These are phyloP conservation scores for Malacoctenus gilli DNA, from an alignment of 2,797 vertebrate genomes.

Conservation along the genomic window DNA sequence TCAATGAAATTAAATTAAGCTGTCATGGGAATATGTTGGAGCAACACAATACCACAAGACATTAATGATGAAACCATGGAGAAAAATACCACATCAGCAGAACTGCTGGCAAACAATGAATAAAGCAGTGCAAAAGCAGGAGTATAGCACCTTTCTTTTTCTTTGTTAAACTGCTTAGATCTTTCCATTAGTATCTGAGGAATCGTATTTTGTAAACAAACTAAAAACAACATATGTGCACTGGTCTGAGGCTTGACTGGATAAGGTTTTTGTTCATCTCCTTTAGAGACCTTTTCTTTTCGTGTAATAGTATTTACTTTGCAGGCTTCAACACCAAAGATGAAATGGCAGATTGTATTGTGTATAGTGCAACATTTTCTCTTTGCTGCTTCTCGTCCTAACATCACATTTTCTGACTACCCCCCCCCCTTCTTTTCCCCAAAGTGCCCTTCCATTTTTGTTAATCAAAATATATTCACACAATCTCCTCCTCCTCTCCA, in stretches of 20 bases:
- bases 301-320: constrained; percentile 33
- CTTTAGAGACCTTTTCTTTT: constrained; percentile 28
- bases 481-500: constrained; percentile 69
- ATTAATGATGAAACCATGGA: too few species aligned
- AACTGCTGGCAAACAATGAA: too few species aligned
- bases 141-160: too few species aligned
- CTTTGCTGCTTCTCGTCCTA: constrained; percentile 29
- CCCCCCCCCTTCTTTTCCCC: constrained; percentile 47
- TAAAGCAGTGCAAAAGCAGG: too few species aligned
- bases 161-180: too few species aligned
- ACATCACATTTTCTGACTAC: constrained; percentile 52
- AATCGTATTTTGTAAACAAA: not conserved
- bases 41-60: too few species aligned
- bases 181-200: too few species aligned
- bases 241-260: not conserved
- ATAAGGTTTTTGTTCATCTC: not conserved
- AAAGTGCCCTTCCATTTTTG: constrained; percentile 75
- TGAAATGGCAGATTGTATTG: constrained; percentile 7
- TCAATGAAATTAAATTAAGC: too few species aligned
- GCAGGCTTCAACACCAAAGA: constrained; percentile 23
- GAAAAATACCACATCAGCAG: too few species aligned
- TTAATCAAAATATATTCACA: constrained; percentile 83
- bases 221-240: too few species aligned
- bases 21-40: too few species aligned
- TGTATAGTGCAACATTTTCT: constrained; percentile 54